phyloP scores from a whole-genome alignment of 2,797 vertebrate species.

The Hydrolagus colliei region DNA sequence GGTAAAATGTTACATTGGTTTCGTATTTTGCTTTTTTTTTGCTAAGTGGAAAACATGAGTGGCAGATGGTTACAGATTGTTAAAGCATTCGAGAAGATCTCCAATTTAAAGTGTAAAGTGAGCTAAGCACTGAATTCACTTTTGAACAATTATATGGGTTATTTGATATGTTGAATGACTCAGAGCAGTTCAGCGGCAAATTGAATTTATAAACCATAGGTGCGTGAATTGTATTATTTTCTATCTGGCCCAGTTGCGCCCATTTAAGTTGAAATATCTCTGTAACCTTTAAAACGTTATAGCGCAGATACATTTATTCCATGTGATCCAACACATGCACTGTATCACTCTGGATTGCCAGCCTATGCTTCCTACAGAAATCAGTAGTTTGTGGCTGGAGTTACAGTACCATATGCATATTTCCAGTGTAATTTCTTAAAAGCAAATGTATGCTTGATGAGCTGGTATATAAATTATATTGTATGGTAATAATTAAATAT shows the following conservation, averaged over 20 bases:
- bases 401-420: not conserved
- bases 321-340: not conserved
- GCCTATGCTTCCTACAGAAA: not conserved
- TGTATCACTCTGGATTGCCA: not conserved
- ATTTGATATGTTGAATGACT: not conserved
- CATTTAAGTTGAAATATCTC: not conserved
- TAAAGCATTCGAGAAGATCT: no score
- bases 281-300: not conserved
- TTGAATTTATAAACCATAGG: not conserved
- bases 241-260: not conserved
- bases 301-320: not conserved
- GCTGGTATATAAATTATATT: not conserved
- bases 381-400: no score
- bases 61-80: no score
- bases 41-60: no score
- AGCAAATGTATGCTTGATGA: not conserved
- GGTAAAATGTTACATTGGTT: no score
- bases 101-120: conserved; percentile 49
- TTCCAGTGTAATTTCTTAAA: not conserved
- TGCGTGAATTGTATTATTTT: not conserved
- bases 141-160: no score
- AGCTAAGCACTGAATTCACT: conserved; percentile 35
- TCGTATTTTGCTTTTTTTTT: no score
- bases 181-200: not conserved
- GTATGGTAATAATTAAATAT: not conserved